Evolutionary conservation across 2,113 vertebrate genomes (phyloP).

Genomic region (Tor tambroides): DNA sequence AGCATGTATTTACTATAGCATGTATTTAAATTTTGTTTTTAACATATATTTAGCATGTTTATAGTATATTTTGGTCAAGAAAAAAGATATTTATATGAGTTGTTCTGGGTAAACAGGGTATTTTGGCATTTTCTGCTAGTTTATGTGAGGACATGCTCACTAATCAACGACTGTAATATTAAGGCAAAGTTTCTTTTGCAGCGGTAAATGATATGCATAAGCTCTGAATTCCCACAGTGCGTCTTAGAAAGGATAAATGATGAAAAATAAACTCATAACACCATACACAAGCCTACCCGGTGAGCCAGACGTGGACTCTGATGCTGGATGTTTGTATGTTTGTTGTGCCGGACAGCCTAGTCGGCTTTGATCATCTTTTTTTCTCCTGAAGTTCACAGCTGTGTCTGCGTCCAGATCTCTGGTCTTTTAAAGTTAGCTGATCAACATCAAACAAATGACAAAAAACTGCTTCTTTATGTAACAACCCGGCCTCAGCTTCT

Average conservation of each 20-base stretch:
- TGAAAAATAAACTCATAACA: not conserved
- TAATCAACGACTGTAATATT: not conserved
- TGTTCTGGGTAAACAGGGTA: not conserved
- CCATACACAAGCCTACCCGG: not conserved
- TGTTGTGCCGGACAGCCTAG: conserved; percentile 21
- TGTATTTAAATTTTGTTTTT: no score
- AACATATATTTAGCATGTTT: no score
- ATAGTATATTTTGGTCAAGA: no score
- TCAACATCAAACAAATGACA: conserved; percentile 48
- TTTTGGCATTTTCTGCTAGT: not conserved
- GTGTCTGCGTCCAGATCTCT: conserved; percentile 40
- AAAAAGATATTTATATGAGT: no score
- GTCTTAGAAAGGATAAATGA: not conserved
- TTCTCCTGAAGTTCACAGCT: conserved; percentile 41
- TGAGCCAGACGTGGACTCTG: not conserved
- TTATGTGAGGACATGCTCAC: not conserved
- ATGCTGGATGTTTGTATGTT: conserved; percentile 12
- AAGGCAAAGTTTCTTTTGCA: no score
- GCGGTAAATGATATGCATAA: not conserved
- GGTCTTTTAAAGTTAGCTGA: conserved; percentile 44
- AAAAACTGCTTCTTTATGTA: not conserved
- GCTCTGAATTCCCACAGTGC: not conserved
- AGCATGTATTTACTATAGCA: no score
- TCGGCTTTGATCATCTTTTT: conserved; percentile 55
- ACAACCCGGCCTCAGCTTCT: conserved; percentile 8